Base-by-base conservation (phyloP, 2,113 vertebrate genomes). In the Struthio camelus region DNA sequence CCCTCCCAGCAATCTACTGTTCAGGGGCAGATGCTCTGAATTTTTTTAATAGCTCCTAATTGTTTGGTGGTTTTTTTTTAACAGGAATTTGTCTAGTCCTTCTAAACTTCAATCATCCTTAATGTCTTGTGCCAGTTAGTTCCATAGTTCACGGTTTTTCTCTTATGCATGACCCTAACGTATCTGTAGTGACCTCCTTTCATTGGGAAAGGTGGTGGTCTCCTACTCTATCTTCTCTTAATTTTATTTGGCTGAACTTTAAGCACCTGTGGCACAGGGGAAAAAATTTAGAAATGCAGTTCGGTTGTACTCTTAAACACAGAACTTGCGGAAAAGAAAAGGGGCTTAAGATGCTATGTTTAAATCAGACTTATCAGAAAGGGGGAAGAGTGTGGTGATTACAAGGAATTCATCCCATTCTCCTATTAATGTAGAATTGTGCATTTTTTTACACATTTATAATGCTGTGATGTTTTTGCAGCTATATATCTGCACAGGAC, bases 381-480 rank as follows among this genome's bases (percentile, higher is more conserved):
- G 14, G 3, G 22, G 19, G 18, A 30, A 70, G 19, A 36, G 14
- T n/a, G 10, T 36, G 0, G 2, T 28, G 32, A 9, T 3, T 42
- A 5, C 42, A 12, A 6, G 7, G 38, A 84, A 7, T 53, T 32
- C 12, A 27, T 40, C 22, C 28, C 14, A 3, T 6, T 42, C 30
- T 79, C 11, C 22, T 80, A n/a, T 4, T 48, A 48, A 48, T 48
- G 18, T 48, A 48, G 46, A 48, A 19, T 48, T n/a, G 8, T 56
- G 16, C 9, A n/a, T n/a, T 90, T 69, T 69, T 34, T 40, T 28
- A 32, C 7, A n/a, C 3, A 46, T 62, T 15, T 56, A 4, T 42
- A 50, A 32, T 19, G 4, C 2, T 28, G 1, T 14, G 56, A 8
- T 42, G 19, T 18, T 86, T 19, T 19, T 83, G 58, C 76, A 80